These are phyloP conservation scores for Charina bottae DNA, from an alignment of 2,113 vertebrate genomes.

Conservation along the genomic window DNA sequence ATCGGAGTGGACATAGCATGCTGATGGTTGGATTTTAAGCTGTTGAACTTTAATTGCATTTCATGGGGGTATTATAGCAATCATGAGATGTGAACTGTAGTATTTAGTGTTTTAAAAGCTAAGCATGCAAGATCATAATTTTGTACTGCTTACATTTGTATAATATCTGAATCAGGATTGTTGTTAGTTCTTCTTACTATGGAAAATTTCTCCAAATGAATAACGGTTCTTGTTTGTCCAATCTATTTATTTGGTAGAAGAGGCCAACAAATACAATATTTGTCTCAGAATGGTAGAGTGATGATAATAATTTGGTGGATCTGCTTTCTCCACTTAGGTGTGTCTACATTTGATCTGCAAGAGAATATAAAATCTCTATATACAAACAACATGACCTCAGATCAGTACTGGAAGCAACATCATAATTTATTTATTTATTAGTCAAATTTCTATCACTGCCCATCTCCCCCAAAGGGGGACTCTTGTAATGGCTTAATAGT, in stretches of 20 bases:
- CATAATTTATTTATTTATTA: too few species aligned
- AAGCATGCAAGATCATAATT: background rate
- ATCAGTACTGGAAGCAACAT: background rate
- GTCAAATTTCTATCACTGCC: too few species aligned
- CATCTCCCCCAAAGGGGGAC: too few species aligned
- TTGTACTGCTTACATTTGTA: background rate
- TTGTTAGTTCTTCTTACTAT: background rate
- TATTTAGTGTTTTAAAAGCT: background rate
- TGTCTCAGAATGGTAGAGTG: background rate
- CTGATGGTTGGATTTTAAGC: constrained; percentile 79
- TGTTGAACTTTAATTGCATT: constrained; percentile 68
- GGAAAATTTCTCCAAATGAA: background rate
- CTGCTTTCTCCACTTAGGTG: background rate
- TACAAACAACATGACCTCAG: background rate
- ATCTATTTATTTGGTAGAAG: background rate
- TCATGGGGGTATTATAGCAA: constrained; percentile 39
- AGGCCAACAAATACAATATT: background rate
- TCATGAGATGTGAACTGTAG: constrained; percentile 44
- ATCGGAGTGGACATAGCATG: constrained; percentile 76
- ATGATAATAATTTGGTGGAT: background rate
- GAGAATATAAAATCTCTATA: background rate
- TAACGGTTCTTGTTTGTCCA: too few species aligned
- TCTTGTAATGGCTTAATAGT: background rate
- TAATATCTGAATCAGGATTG: background rate
- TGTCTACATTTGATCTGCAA: background rate